phyloP scores from a whole-genome alignment of 2,113 vertebrate genomes.

The Oreotrochilus melanogaster region DNA sequence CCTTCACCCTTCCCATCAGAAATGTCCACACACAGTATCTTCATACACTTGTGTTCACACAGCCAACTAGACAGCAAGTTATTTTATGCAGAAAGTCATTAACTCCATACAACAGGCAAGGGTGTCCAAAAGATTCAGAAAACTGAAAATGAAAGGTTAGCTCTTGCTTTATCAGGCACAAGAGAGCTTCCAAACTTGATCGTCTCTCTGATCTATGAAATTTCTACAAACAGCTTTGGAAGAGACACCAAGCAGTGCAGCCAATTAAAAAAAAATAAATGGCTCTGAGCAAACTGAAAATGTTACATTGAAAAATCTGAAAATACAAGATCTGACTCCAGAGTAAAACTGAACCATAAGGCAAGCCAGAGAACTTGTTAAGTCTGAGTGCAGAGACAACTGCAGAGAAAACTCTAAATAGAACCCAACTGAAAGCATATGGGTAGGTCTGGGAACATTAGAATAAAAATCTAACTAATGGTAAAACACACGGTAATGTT shows the following conservation, averaged over 20 bases:
- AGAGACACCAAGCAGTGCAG: background rate
- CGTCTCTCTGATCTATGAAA: background rate
- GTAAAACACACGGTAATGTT: constrained; percentile 30
- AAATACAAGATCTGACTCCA: constrained; percentile 21
- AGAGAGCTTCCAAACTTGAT: background rate
- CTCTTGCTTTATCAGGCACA: background rate
- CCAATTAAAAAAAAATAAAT: background rate
- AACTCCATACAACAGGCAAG: background rate
- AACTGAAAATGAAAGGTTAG: background rate
- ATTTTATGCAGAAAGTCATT: background rate
- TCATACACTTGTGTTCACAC: background rate
- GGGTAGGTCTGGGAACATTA: constrained; percentile 26
- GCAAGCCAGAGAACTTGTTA: constrained; percentile 53
- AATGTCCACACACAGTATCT: background rate
- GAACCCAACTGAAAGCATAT: constrained; percentile 61
- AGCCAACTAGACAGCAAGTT: background rate
- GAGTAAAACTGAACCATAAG: constrained; percentile 51
- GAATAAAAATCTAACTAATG: constrained; percentile 39
- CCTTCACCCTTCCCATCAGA: background rate
- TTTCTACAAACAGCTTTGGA: background rate
- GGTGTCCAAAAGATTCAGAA: background rate
- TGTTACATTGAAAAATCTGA: constrained; percentile 35
- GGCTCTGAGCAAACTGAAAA: constrained; percentile 20
- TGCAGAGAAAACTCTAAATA: constrained; percentile 56
- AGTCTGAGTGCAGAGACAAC: constrained; percentile 60